Percentiles rank a stretch among this genome's conserved stretches.
Conservation (phyloP, 2,888 invertebrate species). For the Disparrhopalites patrizii region DNA sequence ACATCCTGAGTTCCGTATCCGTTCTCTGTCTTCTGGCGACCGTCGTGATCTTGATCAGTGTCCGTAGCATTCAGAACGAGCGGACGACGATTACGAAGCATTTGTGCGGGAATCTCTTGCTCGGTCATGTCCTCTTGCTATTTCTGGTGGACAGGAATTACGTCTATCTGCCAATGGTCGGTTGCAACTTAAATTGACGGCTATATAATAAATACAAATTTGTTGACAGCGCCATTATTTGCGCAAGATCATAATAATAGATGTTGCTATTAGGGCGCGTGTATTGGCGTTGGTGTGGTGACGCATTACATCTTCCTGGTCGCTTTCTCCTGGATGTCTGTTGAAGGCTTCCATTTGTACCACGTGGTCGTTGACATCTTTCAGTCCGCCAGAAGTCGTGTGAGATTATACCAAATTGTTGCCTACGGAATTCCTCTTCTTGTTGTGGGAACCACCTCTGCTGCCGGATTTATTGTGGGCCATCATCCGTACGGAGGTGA, state of each 20-base stretch:
- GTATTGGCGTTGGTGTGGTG: slow-evolving; percentile 38
- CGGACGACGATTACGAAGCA: slow-evolving; percentile 95
- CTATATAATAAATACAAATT: too few relatives aligned
- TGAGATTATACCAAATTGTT: slow-evolving; percentile 54
- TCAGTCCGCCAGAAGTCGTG: slow-evolving; percentile 33
- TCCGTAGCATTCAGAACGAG: slow-evolving; percentile 65
- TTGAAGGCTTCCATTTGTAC: slow-evolving; percentile 59
- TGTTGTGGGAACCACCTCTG: slow-evolving; percentile 73
- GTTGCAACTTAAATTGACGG: neutral
- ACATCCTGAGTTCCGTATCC: slow-evolving; percentile 70
- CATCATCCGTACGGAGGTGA: slow-evolving; percentile 49
- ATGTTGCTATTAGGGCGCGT: slow-evolving; percentile 33
- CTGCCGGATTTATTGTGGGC: slow-evolving; percentile 63
- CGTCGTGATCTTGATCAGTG: slow-evolving; percentile 65
- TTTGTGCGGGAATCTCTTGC: slow-evolving; percentile 82
- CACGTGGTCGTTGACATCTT: slow-evolving; percentile 44
- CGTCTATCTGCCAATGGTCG: slow-evolving; percentile 42
- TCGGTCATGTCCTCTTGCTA: slow-evolving; percentile 87
- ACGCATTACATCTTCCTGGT: slow-evolving; percentile 81
- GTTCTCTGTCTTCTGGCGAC: slow-evolving; percentile 73
- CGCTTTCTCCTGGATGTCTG: slow-evolving; percentile 93
- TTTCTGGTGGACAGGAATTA: slow-evolving; percentile 60
- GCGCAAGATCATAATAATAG: too few relatives aligned
- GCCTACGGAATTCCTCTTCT: slow-evolving; percentile 79
- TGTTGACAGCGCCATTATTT: too few relatives aligned